Conservation (phyloP, 2,113 vertebrate species). For the Lepidothrix coronata region DNA sequence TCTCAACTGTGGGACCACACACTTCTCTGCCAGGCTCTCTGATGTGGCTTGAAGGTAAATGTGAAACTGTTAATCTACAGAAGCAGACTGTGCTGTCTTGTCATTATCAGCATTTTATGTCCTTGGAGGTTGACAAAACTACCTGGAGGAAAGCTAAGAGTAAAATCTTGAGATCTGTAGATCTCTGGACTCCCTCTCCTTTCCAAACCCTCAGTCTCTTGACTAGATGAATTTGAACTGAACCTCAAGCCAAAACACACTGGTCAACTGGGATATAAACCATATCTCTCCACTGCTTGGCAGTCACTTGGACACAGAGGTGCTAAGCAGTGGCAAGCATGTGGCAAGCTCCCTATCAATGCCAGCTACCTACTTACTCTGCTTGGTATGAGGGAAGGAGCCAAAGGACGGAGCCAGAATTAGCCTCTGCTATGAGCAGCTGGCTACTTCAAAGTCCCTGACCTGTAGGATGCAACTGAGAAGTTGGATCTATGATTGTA, state of each 20-base stretch:
- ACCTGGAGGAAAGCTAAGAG: background rate
- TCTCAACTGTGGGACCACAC: background rate
- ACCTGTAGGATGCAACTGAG: background rate
- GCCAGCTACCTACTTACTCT: background rate
- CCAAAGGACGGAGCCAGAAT: background rate
- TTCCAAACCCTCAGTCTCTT: background rate
- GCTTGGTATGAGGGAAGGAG: background rate
- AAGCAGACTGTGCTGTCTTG: fast-evolving
- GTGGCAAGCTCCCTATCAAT: background rate
- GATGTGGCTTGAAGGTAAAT: background rate
- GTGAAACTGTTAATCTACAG: background rate
- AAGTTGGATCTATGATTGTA: background rate
- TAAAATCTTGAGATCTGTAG: background rate
- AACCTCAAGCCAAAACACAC: background rate
- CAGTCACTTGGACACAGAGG: background rate
- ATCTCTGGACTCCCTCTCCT: background rate
- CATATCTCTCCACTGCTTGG: background rate
- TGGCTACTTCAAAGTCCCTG: background rate
- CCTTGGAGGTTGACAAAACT: background rate
- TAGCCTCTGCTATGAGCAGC: background rate
- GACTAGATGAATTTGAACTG: background rate
- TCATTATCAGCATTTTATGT: background rate
- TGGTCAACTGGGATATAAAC: background rate
- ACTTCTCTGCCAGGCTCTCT: background rate
- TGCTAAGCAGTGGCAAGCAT: background rate